Evolutionary conservation across 1,140 invertebrate genomes (phyloP), one percentile per base, ranked within the genome.

Genomic region (Latrodectus geometricus): DNA sequence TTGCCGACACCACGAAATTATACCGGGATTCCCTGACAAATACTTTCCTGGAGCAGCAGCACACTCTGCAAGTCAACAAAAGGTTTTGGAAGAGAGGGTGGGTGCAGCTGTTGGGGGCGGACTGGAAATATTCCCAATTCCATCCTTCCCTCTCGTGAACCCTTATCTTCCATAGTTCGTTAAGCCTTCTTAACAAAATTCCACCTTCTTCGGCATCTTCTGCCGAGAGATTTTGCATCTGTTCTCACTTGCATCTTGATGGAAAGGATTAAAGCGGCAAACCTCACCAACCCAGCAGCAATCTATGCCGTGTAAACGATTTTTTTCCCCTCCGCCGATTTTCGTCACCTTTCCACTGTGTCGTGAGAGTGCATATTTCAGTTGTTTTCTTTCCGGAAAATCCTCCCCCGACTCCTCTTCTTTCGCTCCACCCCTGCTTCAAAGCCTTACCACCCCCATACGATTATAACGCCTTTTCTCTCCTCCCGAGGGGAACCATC

Each of bases 1-100:
- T 35, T 35, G 2, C 35, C 35, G 68, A 84, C 82, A 84, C 82
- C 82, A 50, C 82, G 82, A 84, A 76, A 84, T 84, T 84, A 76
- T 73, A 70, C 73, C 70, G 72, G 65, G 82, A 84, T 84, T 84
- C 72, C 74, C 70, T 49, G 52, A 52, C 72, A 68, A 84, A 84
- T 84, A 84, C 82, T 84, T 84, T 84, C 61, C 35, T 9, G n/a
- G 17, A 20, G 15, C 52, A n/a, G 8, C 20, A 7, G 14, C n/a
- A 48, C 23, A 50, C 77, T 79, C 70, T 83, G 56, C 70, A 20
- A 73, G 69, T 74, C 80, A 83, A 83, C 80, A 83, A 84, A 84
- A 84, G 82, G 82, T 17, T 56, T 76, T n/a, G 74, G 4, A n/a
- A n/a, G 12, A 23, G n/a, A 2, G 20, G 21, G 20, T n/a, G 12